phyloP scores from a whole-genome alignment of 53 echinoderm and acorn worm species.

The Mesocentrotus franciscanus region DNA sequence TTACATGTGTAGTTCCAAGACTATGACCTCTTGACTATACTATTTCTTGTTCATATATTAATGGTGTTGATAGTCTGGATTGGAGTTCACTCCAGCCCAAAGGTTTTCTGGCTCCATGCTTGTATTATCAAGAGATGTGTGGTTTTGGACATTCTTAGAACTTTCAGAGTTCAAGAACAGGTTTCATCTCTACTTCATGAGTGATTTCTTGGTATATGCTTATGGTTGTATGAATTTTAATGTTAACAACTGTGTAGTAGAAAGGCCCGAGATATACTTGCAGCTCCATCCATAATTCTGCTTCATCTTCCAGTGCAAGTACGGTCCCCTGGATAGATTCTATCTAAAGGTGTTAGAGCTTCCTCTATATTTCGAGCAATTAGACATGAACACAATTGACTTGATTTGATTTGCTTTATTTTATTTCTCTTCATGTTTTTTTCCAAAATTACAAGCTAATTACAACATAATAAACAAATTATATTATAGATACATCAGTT shows the following conservation, averaged over 20 bases:
- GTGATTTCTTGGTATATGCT: not conserved
- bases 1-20: not conserved
- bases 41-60: constrained; percentile 12
- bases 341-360: too few relatives aligned
- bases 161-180: not conserved
- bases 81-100: not conserved
- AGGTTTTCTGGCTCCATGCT: not conserved
- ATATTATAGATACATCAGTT: too few relatives aligned
- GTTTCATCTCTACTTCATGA: not conserved
- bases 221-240: not conserved
- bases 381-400: too few relatives aligned
- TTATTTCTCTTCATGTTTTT: too few relatives aligned
- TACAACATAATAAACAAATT: too few relatives aligned
- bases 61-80: not conserved
- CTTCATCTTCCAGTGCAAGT: too few relatives aligned
- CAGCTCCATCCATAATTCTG: too few relatives aligned
- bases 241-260: not conserved
- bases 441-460: too few relatives aligned
- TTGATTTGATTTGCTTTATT: too few relatives aligned
- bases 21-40: constrained; percentile 23
- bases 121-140: not conserved
- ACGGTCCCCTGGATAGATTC: too few relatives aligned
- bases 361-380: too few relatives aligned
- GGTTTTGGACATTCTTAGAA: constrained; percentile 11
- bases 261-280: too few relatives aligned